These are phyloP conservation scores for Gulo gulo DNA, from an alignment of 2,113 vertebrate species.

Conservation along the genomic window DNA sequence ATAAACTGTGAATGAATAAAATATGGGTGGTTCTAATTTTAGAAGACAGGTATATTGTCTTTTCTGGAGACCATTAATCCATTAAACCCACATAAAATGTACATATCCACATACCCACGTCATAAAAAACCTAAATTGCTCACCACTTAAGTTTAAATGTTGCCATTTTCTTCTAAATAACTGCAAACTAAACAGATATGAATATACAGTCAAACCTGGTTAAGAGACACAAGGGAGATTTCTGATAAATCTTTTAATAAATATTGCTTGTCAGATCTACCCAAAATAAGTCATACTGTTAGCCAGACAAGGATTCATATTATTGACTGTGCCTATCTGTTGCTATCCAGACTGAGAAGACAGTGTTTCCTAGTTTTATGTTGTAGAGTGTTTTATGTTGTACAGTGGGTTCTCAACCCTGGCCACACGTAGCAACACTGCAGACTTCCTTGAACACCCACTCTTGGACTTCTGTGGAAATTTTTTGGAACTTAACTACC, in stretches of 20 bases:
- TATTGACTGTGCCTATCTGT: neutral
- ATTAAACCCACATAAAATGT: neutral
- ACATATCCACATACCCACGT: neutral
- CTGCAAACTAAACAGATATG: neutral
- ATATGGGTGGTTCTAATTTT: neutral
- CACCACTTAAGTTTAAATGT: neutral
- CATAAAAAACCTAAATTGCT: conserved; percentile 28
- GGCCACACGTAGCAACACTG: neutral
- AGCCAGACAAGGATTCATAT: neutral
- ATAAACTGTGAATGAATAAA: neutral
- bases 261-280: neutral
- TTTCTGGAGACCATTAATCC: neutral
- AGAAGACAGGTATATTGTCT: neutral
- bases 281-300: neutral
- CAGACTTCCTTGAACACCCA: neutral
- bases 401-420: neutral
- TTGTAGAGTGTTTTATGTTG: neutral
- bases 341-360: neutral
- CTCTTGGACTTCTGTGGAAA: neutral
- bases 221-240: neutral
- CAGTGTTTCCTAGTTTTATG: neutral
- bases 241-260: neutral
- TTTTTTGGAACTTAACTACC: neutral
- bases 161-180: conserved; percentile 38
- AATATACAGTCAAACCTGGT: neutral